Base-by-base conservation (phyloP, 2,113 vertebrate genomes). In the Phalacrocorax brasilianus region DNA sequence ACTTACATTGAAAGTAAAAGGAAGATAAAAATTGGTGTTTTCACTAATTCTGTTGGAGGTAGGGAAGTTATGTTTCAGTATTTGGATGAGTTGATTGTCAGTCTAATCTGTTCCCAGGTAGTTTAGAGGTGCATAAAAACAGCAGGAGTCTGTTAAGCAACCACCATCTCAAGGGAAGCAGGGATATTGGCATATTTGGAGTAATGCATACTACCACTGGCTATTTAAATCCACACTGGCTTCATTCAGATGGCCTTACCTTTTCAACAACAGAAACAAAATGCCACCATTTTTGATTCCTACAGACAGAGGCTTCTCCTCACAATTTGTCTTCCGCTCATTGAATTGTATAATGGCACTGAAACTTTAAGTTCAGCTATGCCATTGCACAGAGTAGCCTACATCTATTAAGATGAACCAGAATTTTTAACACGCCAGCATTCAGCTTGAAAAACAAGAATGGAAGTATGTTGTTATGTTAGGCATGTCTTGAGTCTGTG, bases 401-500 rank as follows among this genome's bases (percentile, higher is more conserved):
- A 8, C 38, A 78, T 72, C 49, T 32, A 26, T 14, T 26, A 88
- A n/a, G 30, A 44, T 50, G 16, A 67, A 81, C 6, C 28, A 88
- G 10, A 72, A 71, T 13, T 6, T 67, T 77, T 58, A 45, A n/a
- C 7, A 32, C 23, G 15, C 28, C 66, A 63, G 27, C 85, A 74
- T 44, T 63, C 38, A 59, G 20, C 28, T 32, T 72, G 58, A 50
- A 78, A 92, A 82, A 59, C 14, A 81, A 66, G 15, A 55, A 38
- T 49, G 22, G 56, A 75, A 38, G 20, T 83, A 83, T 15, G n/a
- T 26, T 45, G 86, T 30, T 14, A 59, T 33, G 6, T 23, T 28
- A 93, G 19, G 49, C 14, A 72, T 4, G 6, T 26, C 49, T 78
- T 0, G 0, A 67, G 7, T 24, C 44, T 3, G 3, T n/a, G 22